A percentile compares a stretch with the other conserved stretches of the same genome.
phyloP scores from a whole-genome alignment of 1,140 invertebrate species.

The Manduca sexta region DNA sequence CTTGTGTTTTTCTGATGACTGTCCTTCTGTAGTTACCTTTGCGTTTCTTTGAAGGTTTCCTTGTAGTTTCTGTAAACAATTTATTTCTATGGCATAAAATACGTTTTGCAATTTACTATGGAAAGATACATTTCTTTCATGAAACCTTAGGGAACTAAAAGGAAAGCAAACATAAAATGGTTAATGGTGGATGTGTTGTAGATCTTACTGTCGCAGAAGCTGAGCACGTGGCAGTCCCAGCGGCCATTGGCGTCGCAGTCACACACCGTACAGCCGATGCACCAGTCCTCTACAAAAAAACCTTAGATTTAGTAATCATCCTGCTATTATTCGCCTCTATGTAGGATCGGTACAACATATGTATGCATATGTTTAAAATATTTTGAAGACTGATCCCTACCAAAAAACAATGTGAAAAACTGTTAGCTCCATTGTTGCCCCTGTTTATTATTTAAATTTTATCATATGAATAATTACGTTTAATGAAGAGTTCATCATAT shows the following conservation, averaged over 20 bases:
- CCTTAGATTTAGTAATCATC: background rate
- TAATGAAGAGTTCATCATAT: too few species aligned
- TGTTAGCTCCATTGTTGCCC: too few species aligned
- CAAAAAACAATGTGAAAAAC: too few species aligned
- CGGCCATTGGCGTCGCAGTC: conserved; percentile 49
- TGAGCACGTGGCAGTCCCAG: conserved; percentile 57
- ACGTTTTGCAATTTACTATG: background rate
- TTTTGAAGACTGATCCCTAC: too few species aligned
- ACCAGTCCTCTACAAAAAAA: conserved; percentile 51
- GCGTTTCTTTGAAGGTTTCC: conserved; percentile 20
- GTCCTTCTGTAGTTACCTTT: conserved; percentile 2
- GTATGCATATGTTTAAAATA: too few species aligned
- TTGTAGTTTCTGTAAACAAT: conserved; percentile 23
- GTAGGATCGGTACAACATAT: too few species aligned
- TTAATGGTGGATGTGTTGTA: background rate
- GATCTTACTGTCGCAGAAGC: conserved; percentile 39
- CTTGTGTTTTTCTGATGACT: background rate
- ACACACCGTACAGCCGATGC: conserved; percentile 53
- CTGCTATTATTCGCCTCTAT: too few species aligned
- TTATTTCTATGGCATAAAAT: too few species aligned
- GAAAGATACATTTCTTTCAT: too few species aligned
- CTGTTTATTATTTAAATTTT: too few species aligned
- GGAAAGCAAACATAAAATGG: background rate
- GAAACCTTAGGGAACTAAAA: too few species aligned
- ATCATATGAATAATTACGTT: too few species aligned